These are phyloP conservation scores for Akabosia matsudoensis DNA, from an alignment of 1,140 invertebrate species.

Conservation along the genomic window DNA sequence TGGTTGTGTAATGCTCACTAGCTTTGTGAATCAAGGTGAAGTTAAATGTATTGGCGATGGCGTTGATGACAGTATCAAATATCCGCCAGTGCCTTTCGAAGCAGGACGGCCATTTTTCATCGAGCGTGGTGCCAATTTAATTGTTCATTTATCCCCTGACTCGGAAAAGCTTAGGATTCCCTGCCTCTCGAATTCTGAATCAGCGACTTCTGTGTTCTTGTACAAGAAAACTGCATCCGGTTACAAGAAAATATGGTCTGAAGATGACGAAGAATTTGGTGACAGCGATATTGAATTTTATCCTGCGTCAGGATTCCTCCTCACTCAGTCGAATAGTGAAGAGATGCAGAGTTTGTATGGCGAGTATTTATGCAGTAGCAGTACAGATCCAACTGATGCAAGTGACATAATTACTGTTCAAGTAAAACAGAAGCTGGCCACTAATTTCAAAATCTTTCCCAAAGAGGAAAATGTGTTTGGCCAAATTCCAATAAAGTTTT, in stretches of 20 bases:
- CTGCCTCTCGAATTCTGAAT: slow-evolving; percentile 23
- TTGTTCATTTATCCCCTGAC: slow-evolving; percentile 4
- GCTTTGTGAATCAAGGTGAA: slow-evolving; percentile 23
- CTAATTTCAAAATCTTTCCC: background rate
- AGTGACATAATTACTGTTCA: slow-evolving; percentile 23
- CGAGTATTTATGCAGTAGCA: slow-evolving; percentile 25
- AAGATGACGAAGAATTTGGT: slow-evolving; percentile 21
- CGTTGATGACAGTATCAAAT: slow-evolving; percentile 27
- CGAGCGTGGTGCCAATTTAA: slow-evolving; percentile 5
- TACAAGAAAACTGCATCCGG: background rate
- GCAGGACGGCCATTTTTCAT: slow-evolving; percentile 25
- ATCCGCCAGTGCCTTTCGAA: slow-evolving; percentile 15
- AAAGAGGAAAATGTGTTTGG: slow-evolving; percentile 17
- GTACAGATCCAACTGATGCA: background rate
- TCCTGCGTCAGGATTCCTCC: slow-evolving; percentile 23
- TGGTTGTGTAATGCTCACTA: slow-evolving; percentile 26
- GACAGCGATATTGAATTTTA: slow-evolving; percentile 28
- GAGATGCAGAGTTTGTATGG: background rate
- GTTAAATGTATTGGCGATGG: slow-evolving; percentile 33
- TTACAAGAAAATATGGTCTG: slow-evolving; percentile 28
- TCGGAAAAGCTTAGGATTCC: slow-evolving; percentile 24
- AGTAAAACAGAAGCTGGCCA: background rate
- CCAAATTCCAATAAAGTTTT: background rate
- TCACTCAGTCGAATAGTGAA: slow-evolving; percentile 3
- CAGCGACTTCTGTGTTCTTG: slow-evolving; percentile 1